Percentiles rank a stretch among this genome's conserved stretches.
phyloP scores from a whole-genome alignment of 2,888 invertebrate species.

The Incurvaria masculella region DNA sequence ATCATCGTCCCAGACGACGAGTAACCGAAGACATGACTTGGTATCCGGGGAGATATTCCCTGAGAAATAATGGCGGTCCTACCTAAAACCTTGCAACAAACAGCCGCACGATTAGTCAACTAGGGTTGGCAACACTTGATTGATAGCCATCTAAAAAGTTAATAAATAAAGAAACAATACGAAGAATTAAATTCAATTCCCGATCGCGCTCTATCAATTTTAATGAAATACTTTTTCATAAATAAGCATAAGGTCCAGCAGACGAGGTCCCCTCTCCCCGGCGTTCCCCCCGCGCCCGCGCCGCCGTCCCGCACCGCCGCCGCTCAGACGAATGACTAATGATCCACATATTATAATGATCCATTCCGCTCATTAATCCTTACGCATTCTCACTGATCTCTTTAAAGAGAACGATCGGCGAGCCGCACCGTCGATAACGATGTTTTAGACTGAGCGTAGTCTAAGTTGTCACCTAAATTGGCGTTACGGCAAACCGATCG shows the following conservation, averaged over 20 bases:
- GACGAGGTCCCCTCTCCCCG: conserved; percentile 17
- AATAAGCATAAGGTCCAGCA: conserved; percentile 15
- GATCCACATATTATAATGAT: conserved; percentile 28
- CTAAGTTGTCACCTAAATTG: too few relatives aligned
- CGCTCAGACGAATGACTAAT: conserved; percentile 22
- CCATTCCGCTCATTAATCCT: conserved; percentile 24
- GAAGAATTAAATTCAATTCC: not conserved
- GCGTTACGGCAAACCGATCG: too few relatives aligned
- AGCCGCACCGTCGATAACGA: too few relatives aligned
- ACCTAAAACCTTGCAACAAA: too few relatives aligned
- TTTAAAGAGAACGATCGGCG: too few relatives aligned
- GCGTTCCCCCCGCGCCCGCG: conserved; percentile 7
- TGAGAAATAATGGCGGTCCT: too few relatives aligned
- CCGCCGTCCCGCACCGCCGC: not conserved
- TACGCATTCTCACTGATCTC: not conserved
- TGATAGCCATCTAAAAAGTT: conserved; percentile 4
- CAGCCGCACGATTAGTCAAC: too few relatives aligned
- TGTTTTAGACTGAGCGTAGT: too few relatives aligned
- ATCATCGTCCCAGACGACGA: too few relatives aligned
- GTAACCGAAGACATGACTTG: too few relatives aligned
- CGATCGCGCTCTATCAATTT: conserved; percentile 6
- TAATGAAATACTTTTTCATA: conserved; percentile 9
- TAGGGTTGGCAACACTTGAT: conserved; percentile 18
- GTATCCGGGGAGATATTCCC: too few relatives aligned
- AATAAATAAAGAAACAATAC: not conserved